Evolutionary conservation across 1,140 invertebrate species (phyloP).

Genomic region (Cephus cinctus): DNA sequence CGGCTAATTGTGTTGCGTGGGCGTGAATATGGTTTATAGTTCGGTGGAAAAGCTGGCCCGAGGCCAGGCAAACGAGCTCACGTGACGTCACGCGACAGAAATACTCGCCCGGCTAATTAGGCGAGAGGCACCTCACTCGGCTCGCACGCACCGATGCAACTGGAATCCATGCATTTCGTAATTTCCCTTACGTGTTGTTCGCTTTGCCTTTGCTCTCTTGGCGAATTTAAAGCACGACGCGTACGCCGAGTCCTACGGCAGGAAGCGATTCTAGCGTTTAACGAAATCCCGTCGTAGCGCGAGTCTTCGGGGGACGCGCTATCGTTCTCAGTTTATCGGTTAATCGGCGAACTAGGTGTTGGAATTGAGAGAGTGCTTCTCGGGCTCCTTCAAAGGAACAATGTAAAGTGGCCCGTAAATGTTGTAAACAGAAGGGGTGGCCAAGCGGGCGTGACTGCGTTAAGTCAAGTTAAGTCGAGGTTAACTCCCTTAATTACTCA

Average conservation of each 20-base stretch:
- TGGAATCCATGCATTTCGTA: neutral
- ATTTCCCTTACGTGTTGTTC: no score
- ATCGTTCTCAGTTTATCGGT: no score
- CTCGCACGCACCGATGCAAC: neutral
- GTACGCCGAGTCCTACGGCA: neutral
- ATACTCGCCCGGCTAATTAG: slow-evolving; percentile 32
- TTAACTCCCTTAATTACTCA: slow-evolving; percentile 57
- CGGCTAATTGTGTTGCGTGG: slow-evolving; percentile 54
- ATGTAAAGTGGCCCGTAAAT: slow-evolving; percentile 49
- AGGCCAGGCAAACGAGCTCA: slow-evolving; percentile 53
- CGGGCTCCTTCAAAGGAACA: no score
- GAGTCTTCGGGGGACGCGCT: no score
- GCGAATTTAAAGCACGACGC: neutral
- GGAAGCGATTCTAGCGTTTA: slow-evolving; percentile 18
- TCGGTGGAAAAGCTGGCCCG: slow-evolving; percentile 50
- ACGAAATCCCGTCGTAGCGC: no score
- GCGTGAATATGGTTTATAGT: slow-evolving; percentile 56
- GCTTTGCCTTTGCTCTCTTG: no score
- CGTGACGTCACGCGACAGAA: slow-evolving; percentile 55
- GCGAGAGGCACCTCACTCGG: neutral
- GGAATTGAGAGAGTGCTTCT: no score
- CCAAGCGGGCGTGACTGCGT: slow-evolving; percentile 56
- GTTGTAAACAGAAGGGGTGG: slow-evolving; percentile 50
- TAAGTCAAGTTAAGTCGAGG: slow-evolving; percentile 56
- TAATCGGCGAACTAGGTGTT: no score